Conservation (phyloP, 2,113 vertebrate genomes). For the Nicator chloris region DNA sequence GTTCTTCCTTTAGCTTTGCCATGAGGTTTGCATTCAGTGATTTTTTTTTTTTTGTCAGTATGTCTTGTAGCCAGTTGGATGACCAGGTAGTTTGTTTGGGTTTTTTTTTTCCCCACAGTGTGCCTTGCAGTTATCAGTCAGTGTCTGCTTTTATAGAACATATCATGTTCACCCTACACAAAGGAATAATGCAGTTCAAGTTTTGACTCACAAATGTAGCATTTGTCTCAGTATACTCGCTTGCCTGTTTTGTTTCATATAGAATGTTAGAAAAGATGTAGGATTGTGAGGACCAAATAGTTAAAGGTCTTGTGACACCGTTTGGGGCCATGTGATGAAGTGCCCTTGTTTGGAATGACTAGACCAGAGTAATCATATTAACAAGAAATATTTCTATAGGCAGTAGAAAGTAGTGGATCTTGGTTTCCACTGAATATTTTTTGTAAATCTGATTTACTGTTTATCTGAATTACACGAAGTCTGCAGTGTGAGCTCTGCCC, state of each 20-base stretch:
- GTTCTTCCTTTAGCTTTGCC: neutral
- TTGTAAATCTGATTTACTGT: neutral
- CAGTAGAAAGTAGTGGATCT: neutral
- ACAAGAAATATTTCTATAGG: fast-evolving
- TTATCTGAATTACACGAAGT: neutral
- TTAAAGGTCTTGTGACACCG: neutral
- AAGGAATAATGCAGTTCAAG: neutral
- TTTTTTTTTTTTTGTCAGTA: neutral
- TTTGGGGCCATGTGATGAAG: neutral
- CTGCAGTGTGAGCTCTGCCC: neutral
- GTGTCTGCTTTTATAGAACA: neutral
- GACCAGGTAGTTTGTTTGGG: neutral
- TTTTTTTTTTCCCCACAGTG: neutral
- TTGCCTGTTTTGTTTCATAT: neutral
- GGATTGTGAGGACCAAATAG: neutral
- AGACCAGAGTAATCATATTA: neutral
- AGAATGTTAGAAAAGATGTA: neutral
- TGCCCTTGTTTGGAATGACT: neutral
- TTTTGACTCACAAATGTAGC: neutral
- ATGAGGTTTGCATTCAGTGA: neutral
- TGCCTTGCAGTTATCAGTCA: neutral
- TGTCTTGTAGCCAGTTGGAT: neutral
- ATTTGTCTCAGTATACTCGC: neutral
- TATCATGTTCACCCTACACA: neutral
- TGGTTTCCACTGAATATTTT: neutral